Evolutionary conservation across 2,113 vertebrate species (phyloP).

Genomic region (Alces alces): DNA sequence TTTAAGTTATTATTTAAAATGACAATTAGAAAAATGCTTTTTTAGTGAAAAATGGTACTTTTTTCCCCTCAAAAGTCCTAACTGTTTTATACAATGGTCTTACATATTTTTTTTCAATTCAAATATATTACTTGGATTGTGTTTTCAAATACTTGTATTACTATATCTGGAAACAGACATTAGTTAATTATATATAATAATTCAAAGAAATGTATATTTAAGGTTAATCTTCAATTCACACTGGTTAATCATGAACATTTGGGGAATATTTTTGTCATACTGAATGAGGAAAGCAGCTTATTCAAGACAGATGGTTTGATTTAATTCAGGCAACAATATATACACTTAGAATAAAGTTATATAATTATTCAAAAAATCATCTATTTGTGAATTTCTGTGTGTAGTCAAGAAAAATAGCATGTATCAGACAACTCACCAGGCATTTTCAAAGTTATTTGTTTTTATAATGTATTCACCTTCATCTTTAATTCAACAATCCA

Average conservation of each 20-base stretch:
- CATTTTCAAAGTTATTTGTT: background rate
- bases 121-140: background rate
- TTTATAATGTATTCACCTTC: background rate
- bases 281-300: background rate
- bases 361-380: background rate
- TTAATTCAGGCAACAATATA: background rate
- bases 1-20: constrained; percentile 27
- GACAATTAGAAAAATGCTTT: background rate
- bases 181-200: background rate
- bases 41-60: background rate
- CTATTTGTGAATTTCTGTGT: background rate
- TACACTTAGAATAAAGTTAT: background rate
- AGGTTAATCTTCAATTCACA: background rate
- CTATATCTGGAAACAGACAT: background rate
- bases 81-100: background rate
- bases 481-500: background rate
- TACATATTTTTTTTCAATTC: background rate
- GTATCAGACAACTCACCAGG: background rate
- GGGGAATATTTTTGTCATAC: background rate
- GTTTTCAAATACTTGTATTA: background rate
- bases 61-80: background rate
- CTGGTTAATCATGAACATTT: background rate
- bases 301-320: background rate
- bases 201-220: background rate
- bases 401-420: background rate